Conservation (phyloP, 2,888 invertebrate genomes). For the Eremobia ochroleuca region DNA sequence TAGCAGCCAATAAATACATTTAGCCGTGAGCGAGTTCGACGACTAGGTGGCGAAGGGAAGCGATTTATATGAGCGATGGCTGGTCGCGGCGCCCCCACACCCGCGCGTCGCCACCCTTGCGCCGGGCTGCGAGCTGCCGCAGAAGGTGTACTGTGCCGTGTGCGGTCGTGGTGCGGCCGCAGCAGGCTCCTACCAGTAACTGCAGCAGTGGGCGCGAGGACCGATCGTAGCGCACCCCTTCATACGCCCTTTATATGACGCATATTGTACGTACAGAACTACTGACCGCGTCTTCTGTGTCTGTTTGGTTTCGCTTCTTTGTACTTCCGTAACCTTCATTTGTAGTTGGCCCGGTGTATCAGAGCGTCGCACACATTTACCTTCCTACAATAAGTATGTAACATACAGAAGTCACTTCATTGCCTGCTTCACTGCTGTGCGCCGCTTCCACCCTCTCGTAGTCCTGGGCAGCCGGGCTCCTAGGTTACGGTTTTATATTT, state of each 20-base stretch:
- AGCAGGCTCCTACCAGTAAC: neutral
- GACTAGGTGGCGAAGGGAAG: neutral
- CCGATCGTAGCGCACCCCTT: neutral
- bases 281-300: no score
- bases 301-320: neutral
- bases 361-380: neutral
- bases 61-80: constrained; percentile 1
- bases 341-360: neutral
- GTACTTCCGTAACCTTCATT: neutral
- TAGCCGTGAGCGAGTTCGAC: constrained; percentile 3
- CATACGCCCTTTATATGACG: no score
- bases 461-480: neutral
- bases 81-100: neutral
- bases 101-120: no score
- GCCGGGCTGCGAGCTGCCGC: neutral
- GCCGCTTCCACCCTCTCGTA: neutral
- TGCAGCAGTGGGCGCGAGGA: neutral
- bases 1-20: constrained; percentile 4
- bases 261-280: neutral
- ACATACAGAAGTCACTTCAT: neutral
- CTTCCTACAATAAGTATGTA: neutral
- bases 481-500: constrained; percentile 8
- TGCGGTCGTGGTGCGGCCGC: neutral
- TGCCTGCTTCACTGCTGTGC: neutral
- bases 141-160: neutral